Conservation (phyloP, 2,113 vertebrate species). For the Aspidoscelis tigris region DNA sequence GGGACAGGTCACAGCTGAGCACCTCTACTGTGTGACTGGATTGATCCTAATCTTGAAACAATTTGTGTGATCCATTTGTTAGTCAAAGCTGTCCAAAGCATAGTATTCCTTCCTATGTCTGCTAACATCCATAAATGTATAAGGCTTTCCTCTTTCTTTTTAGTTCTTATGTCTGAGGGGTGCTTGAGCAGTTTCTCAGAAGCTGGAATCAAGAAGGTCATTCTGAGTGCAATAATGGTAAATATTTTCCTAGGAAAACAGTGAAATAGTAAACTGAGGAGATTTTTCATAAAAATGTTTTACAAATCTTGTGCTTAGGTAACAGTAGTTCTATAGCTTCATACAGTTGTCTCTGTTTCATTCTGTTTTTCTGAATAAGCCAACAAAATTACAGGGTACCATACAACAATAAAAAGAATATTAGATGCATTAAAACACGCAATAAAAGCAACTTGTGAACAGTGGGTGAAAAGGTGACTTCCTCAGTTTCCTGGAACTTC, state of each 20-base stretch:
- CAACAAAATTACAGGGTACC: too few species aligned
- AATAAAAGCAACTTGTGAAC: too few species aligned
- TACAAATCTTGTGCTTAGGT: slow-evolving; percentile 7
- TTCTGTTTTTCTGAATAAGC: too few species aligned
- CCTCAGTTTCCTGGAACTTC: too few species aligned
- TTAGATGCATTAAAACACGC: too few species aligned
- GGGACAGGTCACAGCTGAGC: too few species aligned
- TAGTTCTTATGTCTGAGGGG: slow-evolving; percentile 12
- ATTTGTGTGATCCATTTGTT: slow-evolving; percentile 37
- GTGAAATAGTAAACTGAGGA: slow-evolving; percentile 16
- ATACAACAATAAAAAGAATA: too few species aligned
- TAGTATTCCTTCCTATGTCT: background rate
- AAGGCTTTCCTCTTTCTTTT: slow-evolving; percentile 35
- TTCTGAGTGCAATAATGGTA: slow-evolving; percentile 29
- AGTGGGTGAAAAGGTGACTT: too few species aligned
- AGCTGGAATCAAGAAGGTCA: slow-evolving; percentile 23
- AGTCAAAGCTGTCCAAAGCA: slow-evolving; percentile 34
- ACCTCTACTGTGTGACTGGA: slow-evolving; percentile 6
- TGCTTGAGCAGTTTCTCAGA: background rate
- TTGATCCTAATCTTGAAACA: slow-evolving; percentile 23
- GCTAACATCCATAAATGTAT: background rate
- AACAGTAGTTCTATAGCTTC: background rate
- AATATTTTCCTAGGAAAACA: slow-evolving; percentile 19
- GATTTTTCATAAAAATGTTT: slow-evolving; percentile 23
- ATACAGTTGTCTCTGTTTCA: background rate